phyloP scores from a whole-genome alignment of 2,797 vertebrate genomes.

The Eremophila alpestris region DNA sequence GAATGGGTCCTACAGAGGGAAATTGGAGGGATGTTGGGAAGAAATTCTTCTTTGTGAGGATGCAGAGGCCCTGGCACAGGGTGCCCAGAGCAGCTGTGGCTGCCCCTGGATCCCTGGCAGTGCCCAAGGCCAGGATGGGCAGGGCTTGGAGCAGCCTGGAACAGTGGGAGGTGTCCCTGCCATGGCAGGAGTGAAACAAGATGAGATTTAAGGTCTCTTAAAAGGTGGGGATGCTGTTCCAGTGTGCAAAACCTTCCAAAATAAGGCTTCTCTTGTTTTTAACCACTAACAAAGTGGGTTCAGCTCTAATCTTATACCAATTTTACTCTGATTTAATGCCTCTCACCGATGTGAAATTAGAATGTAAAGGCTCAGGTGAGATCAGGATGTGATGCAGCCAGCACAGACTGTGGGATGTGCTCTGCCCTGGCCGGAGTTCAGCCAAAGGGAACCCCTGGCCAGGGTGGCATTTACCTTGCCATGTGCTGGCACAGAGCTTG shows the following conservation, averaged over 20 bases:
- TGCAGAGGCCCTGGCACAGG: neutral
- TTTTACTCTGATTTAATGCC: neutral
- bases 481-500: neutral
- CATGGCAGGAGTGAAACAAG: fast-evolving
- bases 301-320: neutral
- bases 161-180: neutral
- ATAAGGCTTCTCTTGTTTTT: neutral
- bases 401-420: neutral
- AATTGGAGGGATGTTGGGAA: neutral
- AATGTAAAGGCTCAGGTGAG: neutral
- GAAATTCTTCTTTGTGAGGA: neutral
- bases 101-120: neutral
- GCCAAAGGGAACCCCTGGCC: neutral
- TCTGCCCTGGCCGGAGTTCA: neutral
- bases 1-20: neutral
- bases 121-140: neutral
- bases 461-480: neutral
- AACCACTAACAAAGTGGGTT: neutral
- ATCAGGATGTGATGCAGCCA: neutral
- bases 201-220: neutral
- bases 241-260: neutral
- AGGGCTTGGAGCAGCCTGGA: neutral
- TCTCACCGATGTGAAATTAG: neutral
- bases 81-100: neutral
- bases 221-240: neutral